Conservation (phyloP, 1,140 invertebrate species). For the Acromyrmex echinatior region DNA sequence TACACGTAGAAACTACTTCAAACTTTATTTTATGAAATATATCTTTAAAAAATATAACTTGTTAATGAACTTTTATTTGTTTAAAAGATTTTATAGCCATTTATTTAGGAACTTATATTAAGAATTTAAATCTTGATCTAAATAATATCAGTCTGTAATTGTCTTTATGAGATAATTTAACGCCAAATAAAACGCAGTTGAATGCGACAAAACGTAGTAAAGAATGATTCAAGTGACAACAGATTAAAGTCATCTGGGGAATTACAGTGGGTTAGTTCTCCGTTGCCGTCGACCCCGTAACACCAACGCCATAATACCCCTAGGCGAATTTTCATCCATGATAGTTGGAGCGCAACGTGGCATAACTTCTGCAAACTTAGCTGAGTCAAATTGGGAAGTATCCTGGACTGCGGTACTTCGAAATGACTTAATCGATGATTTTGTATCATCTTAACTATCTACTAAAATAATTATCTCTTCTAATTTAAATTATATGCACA, state of each 20-base stretch:
- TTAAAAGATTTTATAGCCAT: not conserved
- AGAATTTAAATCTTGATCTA: not conserved
- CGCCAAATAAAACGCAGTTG: not conserved
- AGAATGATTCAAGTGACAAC: constrained; percentile 58
- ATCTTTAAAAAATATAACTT: not conserved
- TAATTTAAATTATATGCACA: not conserved
- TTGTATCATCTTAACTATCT: constrained; percentile 22
- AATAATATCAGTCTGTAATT: constrained; percentile 15
- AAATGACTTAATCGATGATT: constrained; percentile 58
- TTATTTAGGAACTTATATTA: not conserved
- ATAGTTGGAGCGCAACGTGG: constrained; percentile 52
- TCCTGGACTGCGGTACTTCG: constrained; percentile 17
- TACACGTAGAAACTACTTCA: not conserved
- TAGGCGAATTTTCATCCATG: constrained; percentile 62
- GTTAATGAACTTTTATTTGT: not conserved
- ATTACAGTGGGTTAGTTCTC: constrained; percentile 55
- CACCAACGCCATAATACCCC: constrained; percentile 60
- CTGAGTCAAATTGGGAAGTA: constrained; percentile 44
- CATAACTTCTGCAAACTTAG: constrained; percentile 55
- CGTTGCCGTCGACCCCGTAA: constrained; percentile 49
- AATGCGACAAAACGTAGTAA: constrained; percentile 42
- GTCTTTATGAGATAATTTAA: not conserved
- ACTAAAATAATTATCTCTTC: constrained; percentile 1
- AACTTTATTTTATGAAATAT: not conserved
- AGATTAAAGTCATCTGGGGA: constrained; percentile 54